Percentiles rank a stretch among this genome's conserved stretches.
These are phyloP conservation scores for Amazona vittata DNA, from an alignment of 2,113 vertebrate genomes.

Conservation along the genomic window DNA sequence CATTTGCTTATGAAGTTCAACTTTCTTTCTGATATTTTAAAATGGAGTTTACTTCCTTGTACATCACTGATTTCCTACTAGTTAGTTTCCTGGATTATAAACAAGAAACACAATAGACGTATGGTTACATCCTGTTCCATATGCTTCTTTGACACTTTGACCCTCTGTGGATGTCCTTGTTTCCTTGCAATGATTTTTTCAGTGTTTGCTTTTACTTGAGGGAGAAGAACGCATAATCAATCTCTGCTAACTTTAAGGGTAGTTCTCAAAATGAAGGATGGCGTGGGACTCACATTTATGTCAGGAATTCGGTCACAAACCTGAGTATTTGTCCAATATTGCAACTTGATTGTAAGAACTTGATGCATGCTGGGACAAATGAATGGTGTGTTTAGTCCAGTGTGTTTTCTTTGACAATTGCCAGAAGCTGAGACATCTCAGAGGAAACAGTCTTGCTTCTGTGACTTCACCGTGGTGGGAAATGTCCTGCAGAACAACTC, in stretches of 20 bases:
- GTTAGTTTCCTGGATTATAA: background rate
- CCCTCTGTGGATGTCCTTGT: background rate
- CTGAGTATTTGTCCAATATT: background rate
- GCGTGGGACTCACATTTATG: background rate
- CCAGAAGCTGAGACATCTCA: background rate
- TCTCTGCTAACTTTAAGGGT: background rate
- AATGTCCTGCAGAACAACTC: background rate
- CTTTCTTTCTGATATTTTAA: slow-evolving; percentile 9
- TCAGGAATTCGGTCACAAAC: background rate
- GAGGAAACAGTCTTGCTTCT: background rate
- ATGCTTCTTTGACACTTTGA: background rate
- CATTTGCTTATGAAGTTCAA: slow-evolving; percentile 5
- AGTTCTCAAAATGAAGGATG: background rate
- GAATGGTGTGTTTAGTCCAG: background rate
- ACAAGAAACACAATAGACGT: background rate
- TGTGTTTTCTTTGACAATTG: background rate
- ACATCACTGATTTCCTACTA: background rate
- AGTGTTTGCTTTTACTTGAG: background rate
- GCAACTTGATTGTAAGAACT: background rate
- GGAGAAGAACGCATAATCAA: background rate
- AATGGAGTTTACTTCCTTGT: background rate
- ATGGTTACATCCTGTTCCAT: background rate
- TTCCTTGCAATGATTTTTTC: background rate
- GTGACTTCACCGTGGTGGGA: background rate
- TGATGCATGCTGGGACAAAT: background rate